These are phyloP conservation scores for Adineta ricciae DNA, from an alignment of 2,888 invertebrate genomes.

Conservation along the genomic window DNA sequence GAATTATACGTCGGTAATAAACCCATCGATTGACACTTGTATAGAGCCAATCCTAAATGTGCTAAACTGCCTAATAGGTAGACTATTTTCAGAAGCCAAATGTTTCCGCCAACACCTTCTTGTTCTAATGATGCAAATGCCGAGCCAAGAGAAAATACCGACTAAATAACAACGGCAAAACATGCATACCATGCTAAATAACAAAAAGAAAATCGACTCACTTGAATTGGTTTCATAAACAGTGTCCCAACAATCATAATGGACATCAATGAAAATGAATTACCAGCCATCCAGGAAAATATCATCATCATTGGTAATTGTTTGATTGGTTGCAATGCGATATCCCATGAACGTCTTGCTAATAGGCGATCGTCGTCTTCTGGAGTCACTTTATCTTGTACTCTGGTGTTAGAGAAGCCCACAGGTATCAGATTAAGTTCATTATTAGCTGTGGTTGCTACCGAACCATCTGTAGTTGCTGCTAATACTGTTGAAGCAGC, in stretches of 20 bases:
- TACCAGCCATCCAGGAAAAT: conserved; percentile 99
- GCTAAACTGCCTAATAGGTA: background rate
- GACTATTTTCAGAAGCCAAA: background rate
- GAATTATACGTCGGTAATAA: no score
- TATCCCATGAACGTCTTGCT: conserved; percentile 68
- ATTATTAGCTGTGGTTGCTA: background rate
- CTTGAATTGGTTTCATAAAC: conserved; percentile 80
- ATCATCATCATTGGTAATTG: conserved; percentile 93
- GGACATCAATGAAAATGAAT: conserved; percentile 95
- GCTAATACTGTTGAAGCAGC: no score
- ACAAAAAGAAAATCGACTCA: background rate
- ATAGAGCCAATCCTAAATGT: no score
- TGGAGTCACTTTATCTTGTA: background rate
- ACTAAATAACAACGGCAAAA: background rate
- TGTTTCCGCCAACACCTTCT: background rate
- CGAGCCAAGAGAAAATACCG: background rate
- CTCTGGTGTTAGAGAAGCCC: conserved; percentile 9
- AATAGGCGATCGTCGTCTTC: conserved; percentile 31
- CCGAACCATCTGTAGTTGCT: background rate
- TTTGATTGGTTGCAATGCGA: conserved; percentile 83
- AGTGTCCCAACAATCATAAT: conserved; percentile 99
- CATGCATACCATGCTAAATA: background rate
- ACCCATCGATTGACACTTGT: no score
- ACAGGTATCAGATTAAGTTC: background rate
- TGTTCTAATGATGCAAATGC: background rate